These are phyloP conservation scores for Austrolebias charrua DNA, from an alignment of 2,797 vertebrate genomes.

Conservation along the genomic window DNA sequence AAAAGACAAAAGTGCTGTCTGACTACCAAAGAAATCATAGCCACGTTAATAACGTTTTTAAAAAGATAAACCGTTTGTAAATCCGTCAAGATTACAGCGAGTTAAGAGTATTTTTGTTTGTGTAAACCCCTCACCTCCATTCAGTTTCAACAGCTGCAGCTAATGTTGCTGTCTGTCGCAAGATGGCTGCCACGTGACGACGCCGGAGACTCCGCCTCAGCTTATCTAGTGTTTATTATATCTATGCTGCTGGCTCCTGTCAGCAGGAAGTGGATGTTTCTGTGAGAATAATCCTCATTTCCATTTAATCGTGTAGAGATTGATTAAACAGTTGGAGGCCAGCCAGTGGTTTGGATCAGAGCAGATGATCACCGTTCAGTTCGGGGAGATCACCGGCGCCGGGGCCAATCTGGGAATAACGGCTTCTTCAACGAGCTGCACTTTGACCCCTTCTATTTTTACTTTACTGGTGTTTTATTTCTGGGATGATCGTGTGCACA, in stretches of 20 bases:
- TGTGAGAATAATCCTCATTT: conserved; percentile 49
- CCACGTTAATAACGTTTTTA: too few species aligned
- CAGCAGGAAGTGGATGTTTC: conserved; percentile 53
- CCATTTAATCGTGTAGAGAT: conserved; percentile 52
- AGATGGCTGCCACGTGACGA: too few species aligned
- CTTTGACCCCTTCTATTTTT: conserved; percentile 6
- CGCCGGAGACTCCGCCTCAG: too few species aligned
- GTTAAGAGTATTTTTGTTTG: too few species aligned
- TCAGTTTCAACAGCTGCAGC: too few species aligned
- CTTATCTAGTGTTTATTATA: too few species aligned
- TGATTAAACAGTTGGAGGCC: conserved; percentile 60
- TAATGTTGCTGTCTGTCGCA: too few species aligned
- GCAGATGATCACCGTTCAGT: conserved; percentile 52
- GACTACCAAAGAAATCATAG: too few species aligned
- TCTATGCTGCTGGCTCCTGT: conserved; percentile 28
- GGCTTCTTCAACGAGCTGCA: conserved; percentile 19
- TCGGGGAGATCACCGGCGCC: conserved; percentile 42
- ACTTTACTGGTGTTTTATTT: not conserved
- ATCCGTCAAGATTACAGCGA: too few species aligned
- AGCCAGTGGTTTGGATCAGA: conserved; percentile 58
- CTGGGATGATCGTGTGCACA: not conserved
- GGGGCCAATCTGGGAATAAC: conserved; percentile 26
- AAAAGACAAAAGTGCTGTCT: too few species aligned
- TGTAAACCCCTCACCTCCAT: too few species aligned
- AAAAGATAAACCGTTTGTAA: too few species aligned